phyloP scores from a whole-genome alignment of 2,797 vertebrate genomes.

The Enteromius thamalakanensis region DNA sequence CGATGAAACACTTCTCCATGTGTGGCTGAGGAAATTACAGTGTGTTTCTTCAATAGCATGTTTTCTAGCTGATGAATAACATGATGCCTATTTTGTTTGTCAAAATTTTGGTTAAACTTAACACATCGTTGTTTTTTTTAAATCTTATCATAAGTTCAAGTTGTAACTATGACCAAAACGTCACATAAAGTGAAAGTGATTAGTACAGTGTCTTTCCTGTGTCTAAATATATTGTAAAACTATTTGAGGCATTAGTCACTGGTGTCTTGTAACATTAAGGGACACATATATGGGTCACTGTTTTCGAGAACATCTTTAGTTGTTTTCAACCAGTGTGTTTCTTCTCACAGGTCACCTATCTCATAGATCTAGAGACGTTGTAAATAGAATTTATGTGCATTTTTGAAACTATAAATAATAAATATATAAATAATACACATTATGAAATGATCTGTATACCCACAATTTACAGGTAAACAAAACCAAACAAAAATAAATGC shows the following conservation, averaged over 20 bases:
- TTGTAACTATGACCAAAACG: background rate
- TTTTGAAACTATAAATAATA: background rate
- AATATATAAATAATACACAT: background rate
- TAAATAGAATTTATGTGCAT: background rate
- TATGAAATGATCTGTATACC: background rate
- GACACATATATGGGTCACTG: background rate
- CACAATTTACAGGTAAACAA: background rate
- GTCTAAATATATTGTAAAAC: constrained; percentile 30
- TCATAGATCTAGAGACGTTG: background rate
- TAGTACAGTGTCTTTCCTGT: background rate
- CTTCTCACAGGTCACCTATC: background rate
- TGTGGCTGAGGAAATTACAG: background rate
- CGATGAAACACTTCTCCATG: constrained; percentile 5
- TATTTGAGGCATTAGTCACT: constrained; percentile 4
- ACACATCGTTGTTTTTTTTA: background rate
- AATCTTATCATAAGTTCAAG: background rate
- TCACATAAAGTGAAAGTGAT: background rate
- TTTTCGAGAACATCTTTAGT: background rate
- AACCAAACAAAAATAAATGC: background rate
- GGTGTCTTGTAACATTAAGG: constrained; percentile 26
- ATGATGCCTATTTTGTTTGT: background rate
- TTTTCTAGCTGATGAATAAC: background rate
- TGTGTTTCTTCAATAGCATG: background rate
- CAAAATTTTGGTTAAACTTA: background rate
- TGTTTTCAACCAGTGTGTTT: background rate